phyloP scores from a whole-genome alignment of 37 sponge, comb jelly and placozoan species.

The Hexactinellida sp. region DNA sequence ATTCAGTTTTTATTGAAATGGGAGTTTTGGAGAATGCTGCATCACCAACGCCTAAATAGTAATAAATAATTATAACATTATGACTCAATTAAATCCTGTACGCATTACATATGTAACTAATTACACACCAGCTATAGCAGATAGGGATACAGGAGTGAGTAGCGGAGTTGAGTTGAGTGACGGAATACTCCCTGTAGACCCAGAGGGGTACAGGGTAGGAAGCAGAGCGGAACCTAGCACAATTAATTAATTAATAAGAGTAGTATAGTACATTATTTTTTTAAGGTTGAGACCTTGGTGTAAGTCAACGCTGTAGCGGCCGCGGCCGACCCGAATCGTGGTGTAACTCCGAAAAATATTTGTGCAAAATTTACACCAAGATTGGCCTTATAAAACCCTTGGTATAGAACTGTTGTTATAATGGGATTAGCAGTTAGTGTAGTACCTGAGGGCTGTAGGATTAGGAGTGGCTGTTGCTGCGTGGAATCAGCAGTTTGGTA shows the following conservation, averaged over 20 bases:
- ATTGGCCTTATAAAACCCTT: too few relatives aligned
- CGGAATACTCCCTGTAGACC: background rate
- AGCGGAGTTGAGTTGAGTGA: background rate
- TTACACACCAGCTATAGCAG: background rate
- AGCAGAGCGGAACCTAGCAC: background rate
- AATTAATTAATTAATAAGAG: background rate
- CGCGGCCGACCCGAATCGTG: too few relatives aligned
- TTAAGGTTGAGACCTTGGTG: too few relatives aligned
- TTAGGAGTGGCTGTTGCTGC: background rate
- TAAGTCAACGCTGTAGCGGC: too few relatives aligned
- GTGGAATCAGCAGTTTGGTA: conserved; percentile 3
- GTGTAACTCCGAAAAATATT: too few relatives aligned
- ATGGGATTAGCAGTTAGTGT: background rate
- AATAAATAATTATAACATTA: too few relatives aligned
- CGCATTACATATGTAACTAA: too few relatives aligned
- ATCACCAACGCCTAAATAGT: background rate
- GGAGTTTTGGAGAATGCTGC: background rate
- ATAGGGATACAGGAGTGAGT: background rate
- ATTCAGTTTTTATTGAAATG: background rate
- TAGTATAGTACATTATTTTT: too few relatives aligned
- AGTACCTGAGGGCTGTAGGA: background rate
- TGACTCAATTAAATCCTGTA: too few relatives aligned
- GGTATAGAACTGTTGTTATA: background rate
- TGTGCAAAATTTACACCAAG: too few relatives aligned
- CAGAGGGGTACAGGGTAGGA: background rate